A percentile compares a stretch with the other conserved stretches of the same genome.
phyloP scores from a whole-genome alignment of 2,888 invertebrate species.

The Brachylomia viminalis region DNA sequence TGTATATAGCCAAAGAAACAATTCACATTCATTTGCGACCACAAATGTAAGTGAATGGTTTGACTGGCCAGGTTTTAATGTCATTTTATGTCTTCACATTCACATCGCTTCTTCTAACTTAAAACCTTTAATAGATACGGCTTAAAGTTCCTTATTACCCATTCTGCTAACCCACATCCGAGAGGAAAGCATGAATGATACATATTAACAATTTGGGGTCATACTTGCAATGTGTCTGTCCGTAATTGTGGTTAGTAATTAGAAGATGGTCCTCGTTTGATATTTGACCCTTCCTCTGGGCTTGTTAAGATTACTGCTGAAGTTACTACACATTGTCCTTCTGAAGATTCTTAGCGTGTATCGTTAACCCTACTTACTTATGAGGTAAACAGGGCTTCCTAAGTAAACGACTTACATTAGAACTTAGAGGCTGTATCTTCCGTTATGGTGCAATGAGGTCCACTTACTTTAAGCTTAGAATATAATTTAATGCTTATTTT shows the following conservation, averaged over 20 bases:
- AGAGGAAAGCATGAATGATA: slow-evolving; percentile 46
- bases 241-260: slow-evolving; percentile 65
- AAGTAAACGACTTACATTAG: slow-evolving; percentile 44
- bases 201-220: slow-evolving; percentile 62
- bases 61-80: not conserved
- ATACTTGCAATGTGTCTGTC: slow-evolving; percentile 58
- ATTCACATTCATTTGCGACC: not conserved
- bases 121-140: slow-evolving; percentile 14
- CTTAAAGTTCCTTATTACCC: slow-evolving; percentile 24
- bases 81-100: slow-evolving; percentile 8
- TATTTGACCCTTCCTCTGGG: slow-evolving; percentile 62
- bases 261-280: slow-evolving; percentile 59
- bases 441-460: slow-evolving; percentile 13
- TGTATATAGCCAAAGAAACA: not conserved
- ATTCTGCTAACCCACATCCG: slow-evolving; percentile 30
- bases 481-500: slow-evolving; percentile 1
- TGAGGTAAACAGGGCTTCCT: slow-evolving; percentile 44
- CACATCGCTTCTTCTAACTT: slow-evolving; percentile 12
- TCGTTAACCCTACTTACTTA: slow-evolving; percentile 50
- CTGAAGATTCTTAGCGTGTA: slow-evolving; percentile 32
- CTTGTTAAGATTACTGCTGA: slow-evolving; percentile 58
- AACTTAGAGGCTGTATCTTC: slow-evolving; percentile 13
- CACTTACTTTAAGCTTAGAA: not conserved
- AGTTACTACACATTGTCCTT: slow-evolving; percentile 46
- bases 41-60: not conserved